Conservation (phyloP, 1,140 invertebrate genomes). For the Lasioglossum albipes region DNA sequence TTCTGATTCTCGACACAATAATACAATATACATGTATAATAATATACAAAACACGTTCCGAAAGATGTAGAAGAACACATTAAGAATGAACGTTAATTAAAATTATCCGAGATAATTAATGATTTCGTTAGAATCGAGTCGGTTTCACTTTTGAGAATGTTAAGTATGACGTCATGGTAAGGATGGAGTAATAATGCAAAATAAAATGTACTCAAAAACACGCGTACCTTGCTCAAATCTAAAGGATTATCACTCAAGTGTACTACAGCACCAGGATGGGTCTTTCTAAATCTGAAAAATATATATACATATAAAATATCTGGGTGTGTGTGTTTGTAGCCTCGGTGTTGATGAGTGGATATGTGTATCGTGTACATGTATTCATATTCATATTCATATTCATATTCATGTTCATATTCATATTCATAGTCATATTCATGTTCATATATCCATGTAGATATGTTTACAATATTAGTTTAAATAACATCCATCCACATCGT, state of each 20-base stretch:
- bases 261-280: slow-evolving; percentile 96
- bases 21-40: background rate
- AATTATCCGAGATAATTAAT: slow-evolving; percentile 20
- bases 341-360: slow-evolving; percentile 4
- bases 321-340: slow-evolving; percentile 4
- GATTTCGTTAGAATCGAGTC: slow-evolving; percentile 23
- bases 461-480: background rate
- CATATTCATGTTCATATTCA: background rate
- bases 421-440: slow-evolving; percentile 22
- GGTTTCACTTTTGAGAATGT: slow-evolving; percentile 38
- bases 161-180: slow-evolving; percentile 58
- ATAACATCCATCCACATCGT: background rate
- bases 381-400: slow-evolving; percentile 38
- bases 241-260: slow-evolving; percentile 97
- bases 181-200: slow-evolving; percentile 66
- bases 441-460: slow-evolving; percentile 30
- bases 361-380: slow-evolving; percentile 6
- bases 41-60: slow-evolving; percentile 12
- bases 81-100: slow-evolving; percentile 6
- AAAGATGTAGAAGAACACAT: slow-evolving; percentile 4
- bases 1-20: slow-evolving; percentile 43
- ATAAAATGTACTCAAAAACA: slow-evolving; percentile 68
- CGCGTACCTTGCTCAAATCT: slow-evolving; percentile 94
- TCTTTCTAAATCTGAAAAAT: slow-evolving; percentile 92
- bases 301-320: slow-evolving; percentile 61